Base-by-base conservation (phyloP, 2,888 invertebrate species). In the Polydrusus cervinus region DNA sequence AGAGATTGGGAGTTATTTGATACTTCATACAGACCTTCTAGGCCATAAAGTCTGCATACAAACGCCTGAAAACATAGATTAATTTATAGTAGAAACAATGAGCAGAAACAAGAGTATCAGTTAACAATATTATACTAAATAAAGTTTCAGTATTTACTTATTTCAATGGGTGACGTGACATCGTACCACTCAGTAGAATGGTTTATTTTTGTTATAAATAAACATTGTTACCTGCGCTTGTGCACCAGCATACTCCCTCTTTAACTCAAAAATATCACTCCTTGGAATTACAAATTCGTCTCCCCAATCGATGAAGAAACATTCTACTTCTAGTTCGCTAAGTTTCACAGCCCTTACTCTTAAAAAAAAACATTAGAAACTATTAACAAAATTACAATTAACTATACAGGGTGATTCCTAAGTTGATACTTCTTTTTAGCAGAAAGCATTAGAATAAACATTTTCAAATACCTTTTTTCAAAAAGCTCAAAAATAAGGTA, bases 281-380 rank as follows among this genome's bases (percentile, higher is more conserved):
- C 89, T 86, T 5, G 87, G 80, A 25, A 93, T 89, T 14, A 86
- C 84, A 60, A 91, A 92, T 76, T 91, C 92, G 79, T 93, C 94
- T 0, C 95, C 95, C 78, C 90, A 91, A 85, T 95, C 95, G 10
- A 95, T 92, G 77, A 94, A 91, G 80, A 93, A 93, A 67, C 93
- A 93, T 49, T 81, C 80, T 8, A 85, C 82, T 6, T 80, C 79
- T 9, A 80, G 78, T 9, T 80, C 81, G 0, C 77, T 71, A 0
- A 80, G 72, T n/a, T 79, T 86, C 49, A 87, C 78, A 7, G 88
- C 87, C 25, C 87, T 82, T 0, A 90, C 88, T 47, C 90, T 83
- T 69, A 87, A 87, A 88, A 65, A 5, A 45, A 40, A 43, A 20
- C n/a, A n/a, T n/a, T n/a, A n/a, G n/a, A n/a, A n/a, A n/a, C n/a